Evolutionary conservation across 2,797 vertebrate genomes (phyloP), one percentile per base, ranked within the genome.

Genomic region (Melopsittacus undulatus): DNA sequence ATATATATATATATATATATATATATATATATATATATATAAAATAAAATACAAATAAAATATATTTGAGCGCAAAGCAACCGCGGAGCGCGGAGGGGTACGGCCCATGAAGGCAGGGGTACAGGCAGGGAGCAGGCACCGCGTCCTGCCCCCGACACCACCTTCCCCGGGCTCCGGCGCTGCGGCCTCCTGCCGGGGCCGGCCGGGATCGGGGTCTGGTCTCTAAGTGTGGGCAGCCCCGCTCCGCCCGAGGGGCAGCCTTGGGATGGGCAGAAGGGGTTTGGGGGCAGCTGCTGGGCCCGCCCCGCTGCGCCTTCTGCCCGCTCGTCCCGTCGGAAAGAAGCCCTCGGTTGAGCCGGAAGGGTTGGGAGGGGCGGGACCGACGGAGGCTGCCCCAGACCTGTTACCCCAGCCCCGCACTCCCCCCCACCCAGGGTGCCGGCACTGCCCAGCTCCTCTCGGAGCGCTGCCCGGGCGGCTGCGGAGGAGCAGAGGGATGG

Each of bases 401-500:
- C 48, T 59, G 22, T 10, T 45, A 11, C 32, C 63, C 20, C 30
- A 70, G 23, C 49, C 40, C 79, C 54, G 16, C 80, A 88, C 79
- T 80, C 74, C 15, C 46, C 36, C 52, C 68, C n/a, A n/a, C 78
- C 78, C 76, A 52, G 32, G 68, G 40, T 36, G 48, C 76, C 29
- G n/a, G 75, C 66, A 29, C 14, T 3, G 75, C 78, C 66, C 64
- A 48, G 46, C 88, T 40, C 61, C 57, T 64, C 73, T 62, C n/a
- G 45, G 82, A 46, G 83, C 91, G 70, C 67, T 90, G 94, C 75
- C 92, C 70, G 78, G 56, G 79, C 72, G 85, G 92, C 87, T 83
- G 73, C 64, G 82, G 88, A 86, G 87, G 90, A 93, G 70, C 46
- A 77, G 93, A 93, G 92, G 89, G 82, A 84, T 29, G 89, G 83